Conservation (phyloP, 2,888 invertebrate genomes). For the Chalcis sispes region DNA sequence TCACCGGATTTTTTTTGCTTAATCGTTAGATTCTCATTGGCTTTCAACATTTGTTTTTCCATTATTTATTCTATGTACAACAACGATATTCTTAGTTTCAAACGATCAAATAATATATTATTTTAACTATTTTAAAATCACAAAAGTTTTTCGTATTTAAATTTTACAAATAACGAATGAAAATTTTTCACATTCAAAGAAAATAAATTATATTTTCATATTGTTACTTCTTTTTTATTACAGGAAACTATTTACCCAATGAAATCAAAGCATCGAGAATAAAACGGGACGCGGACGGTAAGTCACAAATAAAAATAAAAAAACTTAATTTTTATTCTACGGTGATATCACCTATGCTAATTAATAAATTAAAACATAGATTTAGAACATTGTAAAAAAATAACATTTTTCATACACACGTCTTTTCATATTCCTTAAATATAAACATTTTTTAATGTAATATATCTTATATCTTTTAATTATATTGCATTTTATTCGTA, state of each 20-base stretch:
- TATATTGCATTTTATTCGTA: slow-evolving; percentile 32
- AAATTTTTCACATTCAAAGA: too few relatives aligned
- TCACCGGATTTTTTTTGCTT: slow-evolving; percentile 39
- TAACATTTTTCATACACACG: neutral
- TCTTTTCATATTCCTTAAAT: neutral
- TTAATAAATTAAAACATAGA: too few relatives aligned
- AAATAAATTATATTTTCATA: too few relatives aligned
- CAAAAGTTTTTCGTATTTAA: too few relatives aligned
- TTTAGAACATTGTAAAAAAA: too few relatives aligned
- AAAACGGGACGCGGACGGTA: slow-evolving; percentile 72
- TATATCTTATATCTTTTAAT: slow-evolving; percentile 33
- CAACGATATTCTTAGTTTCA: neutral
- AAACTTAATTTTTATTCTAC: neutral
- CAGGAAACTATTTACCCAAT: slow-evolving; percentile 62
- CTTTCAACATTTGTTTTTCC: neutral
- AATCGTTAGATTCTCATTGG: slow-evolving; percentile 56
- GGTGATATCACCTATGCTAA: too few relatives aligned
- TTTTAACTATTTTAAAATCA: too few relatives aligned
- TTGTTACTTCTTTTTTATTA: slow-evolving; percentile 44
- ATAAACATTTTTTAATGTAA: slow-evolving; percentile 21
- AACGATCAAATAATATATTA: too few relatives aligned
- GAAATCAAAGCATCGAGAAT: slow-evolving; percentile 64
- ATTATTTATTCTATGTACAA: neutral
- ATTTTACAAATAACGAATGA: too few relatives aligned
- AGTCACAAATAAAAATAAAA: slow-evolving; percentile 56